Base-by-base conservation (phyloP, 2,888 invertebrate species). In the Nephrotoma appendiculata region DNA sequence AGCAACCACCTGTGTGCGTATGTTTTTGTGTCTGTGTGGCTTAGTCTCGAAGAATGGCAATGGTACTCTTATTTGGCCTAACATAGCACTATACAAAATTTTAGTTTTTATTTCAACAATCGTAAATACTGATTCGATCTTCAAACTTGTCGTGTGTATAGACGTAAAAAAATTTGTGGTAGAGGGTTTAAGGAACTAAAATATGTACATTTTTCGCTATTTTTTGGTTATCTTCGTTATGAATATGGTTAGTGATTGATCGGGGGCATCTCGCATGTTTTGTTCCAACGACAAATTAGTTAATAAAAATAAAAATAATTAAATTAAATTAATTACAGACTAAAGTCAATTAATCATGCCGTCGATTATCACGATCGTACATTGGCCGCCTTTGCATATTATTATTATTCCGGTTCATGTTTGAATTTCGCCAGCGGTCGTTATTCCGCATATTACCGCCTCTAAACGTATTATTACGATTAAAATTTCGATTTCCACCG, bases 361-460 rank as follows among this genome's bases (percentile, higher is more conserved):
- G 84, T 84, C 85, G n/a, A 15, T 44, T 85, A 85, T 85, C 85
- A 85, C 85, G 85, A 85, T 85, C 44, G 44, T 44, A 19, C 85
- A 85, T 44, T 44, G 42, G 42, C 42, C 85, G 85, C 85, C 85
- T 44, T 44, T 44, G 85, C 15, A 44, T 11, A 85, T 44, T 44
- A 19, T n/a, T 84, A 84, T 85, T 85, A 85, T 85, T 84, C 9
- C 43, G 41, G n/a, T 84, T 84, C 43, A 84, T 86, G 12, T 86
- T 45, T 19, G 41, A 6, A n/a, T 86, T 86, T 15, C 85, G 44
- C 43, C 84, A 41, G 41, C 85, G 85, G 9, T 31, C 42, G 41
- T 86, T 86, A 31, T 48, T 86, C 15, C 85, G 19, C 43, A 19
- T 19, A 31, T 86, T 86, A 31, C 85, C 43, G 19, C 31, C 42